Conservation (phyloP, 2,888 invertebrate species). For the Sicus ferrugineus region DNA sequence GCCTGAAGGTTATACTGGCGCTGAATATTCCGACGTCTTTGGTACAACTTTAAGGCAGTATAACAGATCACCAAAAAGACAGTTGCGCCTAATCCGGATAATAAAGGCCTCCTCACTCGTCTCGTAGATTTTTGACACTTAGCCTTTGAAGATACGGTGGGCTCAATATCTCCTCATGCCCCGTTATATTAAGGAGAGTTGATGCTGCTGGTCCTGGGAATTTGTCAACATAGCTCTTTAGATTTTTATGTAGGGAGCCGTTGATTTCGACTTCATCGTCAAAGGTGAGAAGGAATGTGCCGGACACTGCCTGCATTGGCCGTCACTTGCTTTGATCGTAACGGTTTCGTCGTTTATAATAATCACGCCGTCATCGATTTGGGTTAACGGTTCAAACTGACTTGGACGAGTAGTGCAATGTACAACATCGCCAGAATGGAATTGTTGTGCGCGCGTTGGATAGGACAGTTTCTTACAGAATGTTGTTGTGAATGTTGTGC, state of each 20-base stretch:
- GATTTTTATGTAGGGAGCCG: slow-evolving; percentile 26
- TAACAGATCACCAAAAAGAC: too few species aligned
- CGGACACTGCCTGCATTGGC: slow-evolving; percentile 7
- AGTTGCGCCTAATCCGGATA: too few species aligned
- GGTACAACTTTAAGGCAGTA: too few species aligned
- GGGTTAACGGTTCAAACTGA: slow-evolving; percentile 29
- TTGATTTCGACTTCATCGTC: slow-evolving; percentile 30
- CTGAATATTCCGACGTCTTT: too few species aligned
- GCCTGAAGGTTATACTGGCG: too few species aligned
- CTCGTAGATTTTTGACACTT: too few species aligned
- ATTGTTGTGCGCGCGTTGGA: too few species aligned
- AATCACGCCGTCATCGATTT: slow-evolving; percentile 30
- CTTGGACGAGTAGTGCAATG: slow-evolving; percentile 33
- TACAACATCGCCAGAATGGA: slow-evolving; percentile 26
- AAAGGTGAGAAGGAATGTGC: slow-evolving; percentile 34
- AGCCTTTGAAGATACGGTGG: too few species aligned
- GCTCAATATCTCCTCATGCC: too few species aligned
- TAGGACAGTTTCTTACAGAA: too few species aligned
- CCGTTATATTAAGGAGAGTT: background rate
- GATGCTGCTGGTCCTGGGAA: slow-evolving; percentile 5
- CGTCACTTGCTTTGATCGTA: background rate
- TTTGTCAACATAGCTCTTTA: slow-evolving; percentile 17
- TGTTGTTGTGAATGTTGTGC: slow-evolving; percentile 31
- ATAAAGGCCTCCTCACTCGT: too few species aligned
- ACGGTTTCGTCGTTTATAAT: slow-evolving; percentile 30